These are phyloP conservation scores for Zeuzera pyrina DNA, from an alignment of 2,888 invertebrate genomes.

Conservation along the genomic window DNA sequence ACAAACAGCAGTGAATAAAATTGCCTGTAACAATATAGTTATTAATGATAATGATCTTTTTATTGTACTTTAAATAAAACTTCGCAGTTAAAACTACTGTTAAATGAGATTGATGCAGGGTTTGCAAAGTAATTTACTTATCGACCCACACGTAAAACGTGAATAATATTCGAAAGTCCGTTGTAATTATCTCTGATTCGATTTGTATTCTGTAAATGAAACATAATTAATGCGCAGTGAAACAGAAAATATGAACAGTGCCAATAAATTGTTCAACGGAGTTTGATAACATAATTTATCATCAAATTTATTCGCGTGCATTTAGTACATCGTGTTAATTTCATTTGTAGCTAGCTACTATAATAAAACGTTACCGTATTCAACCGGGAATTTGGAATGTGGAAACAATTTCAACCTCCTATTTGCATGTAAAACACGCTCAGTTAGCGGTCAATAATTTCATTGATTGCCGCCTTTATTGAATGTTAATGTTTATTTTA, in stretches of 20 bases:
- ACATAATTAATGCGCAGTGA: conserved; percentile 67
- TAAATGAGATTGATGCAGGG: too few relatives aligned
- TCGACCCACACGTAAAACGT: too few relatives aligned
- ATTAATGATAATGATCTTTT: too few relatives aligned
- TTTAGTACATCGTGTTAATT: conserved; percentile 67
- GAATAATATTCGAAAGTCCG: conserved; percentile 53
- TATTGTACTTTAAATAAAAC: too few relatives aligned
- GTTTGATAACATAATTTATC: conserved; percentile 53
- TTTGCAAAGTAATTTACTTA: too few relatives aligned
- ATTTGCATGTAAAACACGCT: conserved; percentile 33
- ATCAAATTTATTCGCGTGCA: conserved; percentile 47
- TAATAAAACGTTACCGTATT: conserved; percentile 56
- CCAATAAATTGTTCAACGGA: conserved; percentile 59
- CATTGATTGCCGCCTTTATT: conserved; percentile 42
- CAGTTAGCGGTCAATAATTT: conserved; percentile 31
- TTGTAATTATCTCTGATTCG: conserved; percentile 64
- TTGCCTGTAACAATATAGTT: too few relatives aligned
- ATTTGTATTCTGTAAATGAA: too few relatives aligned
- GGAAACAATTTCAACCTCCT: conserved; percentile 46
- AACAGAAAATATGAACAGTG: conserved; percentile 61
- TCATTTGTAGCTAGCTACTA: conserved; percentile 50
- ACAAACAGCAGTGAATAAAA: too few relatives aligned
- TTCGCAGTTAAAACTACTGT: too few relatives aligned
- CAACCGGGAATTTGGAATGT: conserved; percentile 43
- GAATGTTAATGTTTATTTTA: conserved; percentile 47